A percentile compares a stretch with the other conserved stretches of the same genome.
phyloP scores from a whole-genome alignment of 2,888 invertebrate species.

The Listrodromus nycthemerus region DNA sequence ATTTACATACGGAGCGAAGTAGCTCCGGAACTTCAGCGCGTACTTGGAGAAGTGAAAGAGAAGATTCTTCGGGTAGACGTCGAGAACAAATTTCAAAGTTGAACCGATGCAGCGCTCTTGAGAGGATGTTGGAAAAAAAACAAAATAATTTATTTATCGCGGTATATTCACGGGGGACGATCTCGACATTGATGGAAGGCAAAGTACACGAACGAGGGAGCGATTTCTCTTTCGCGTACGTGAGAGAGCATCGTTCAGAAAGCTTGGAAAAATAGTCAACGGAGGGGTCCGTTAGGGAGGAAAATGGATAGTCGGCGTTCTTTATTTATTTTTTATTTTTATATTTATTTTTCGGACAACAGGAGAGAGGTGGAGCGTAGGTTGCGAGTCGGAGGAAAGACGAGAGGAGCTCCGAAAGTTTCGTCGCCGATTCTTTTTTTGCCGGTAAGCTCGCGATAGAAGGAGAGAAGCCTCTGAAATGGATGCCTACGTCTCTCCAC shows the following conservation, averaged over 20 bases:
- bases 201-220: background rate
- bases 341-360: background rate
- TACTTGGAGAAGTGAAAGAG: background rate
- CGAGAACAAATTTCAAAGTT: slow-evolving; percentile 1
- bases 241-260: slow-evolving; percentile 29
- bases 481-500: slow-evolving; percentile 45
- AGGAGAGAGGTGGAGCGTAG: background rate
- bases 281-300: slow-evolving; percentile 59
- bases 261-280: slow-evolving; percentile 56
- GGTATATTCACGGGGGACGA: background rate
- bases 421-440: slow-evolving; percentile 26
- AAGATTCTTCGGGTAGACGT: background rate
- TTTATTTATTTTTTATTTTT: background rate
- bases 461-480: slow-evolving; percentile 16
- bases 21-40: background rate
- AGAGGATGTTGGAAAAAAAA: background rate
- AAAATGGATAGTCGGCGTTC: slow-evolving; percentile 52
- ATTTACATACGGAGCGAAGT: background rate
- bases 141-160: background rate
- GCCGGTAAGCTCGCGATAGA: slow-evolving; percentile 10
- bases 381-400: background rate
- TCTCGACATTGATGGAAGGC: slow-evolving; percentile 7
- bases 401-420: slow-evolving; percentile 29
- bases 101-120: background rate
- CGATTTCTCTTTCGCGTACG: slow-evolving; percentile 33